Conservation (phyloP, 2,797 vertebrate genomes). For the Sebastes umbrosus region DNA sequence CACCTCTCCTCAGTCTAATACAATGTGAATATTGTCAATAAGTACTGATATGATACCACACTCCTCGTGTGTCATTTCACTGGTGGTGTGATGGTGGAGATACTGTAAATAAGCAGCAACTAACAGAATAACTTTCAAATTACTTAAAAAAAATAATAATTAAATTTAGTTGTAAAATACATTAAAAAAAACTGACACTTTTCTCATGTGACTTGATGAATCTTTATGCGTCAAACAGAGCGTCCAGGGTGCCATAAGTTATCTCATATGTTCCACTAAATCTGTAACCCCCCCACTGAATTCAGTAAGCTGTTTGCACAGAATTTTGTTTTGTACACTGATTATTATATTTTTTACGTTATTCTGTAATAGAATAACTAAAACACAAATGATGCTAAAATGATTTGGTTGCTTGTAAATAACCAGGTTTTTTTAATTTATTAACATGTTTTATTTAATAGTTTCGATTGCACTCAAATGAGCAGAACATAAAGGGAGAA, state of each 20-base stretch:
- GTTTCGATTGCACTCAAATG: conserved; percentile 76
- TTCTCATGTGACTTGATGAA: conserved; percentile 6
- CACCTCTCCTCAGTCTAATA: not conserved
- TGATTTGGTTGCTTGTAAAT: conserved; percentile 76
- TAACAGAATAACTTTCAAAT: conserved; percentile 7
- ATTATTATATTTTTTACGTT: conserved; percentile 50
- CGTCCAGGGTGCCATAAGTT: conserved; percentile 59
- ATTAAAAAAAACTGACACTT: not conserved
- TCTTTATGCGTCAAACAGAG: conserved; percentile 23
- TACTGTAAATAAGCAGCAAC: conserved; percentile 59
- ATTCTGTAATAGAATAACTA: conserved; percentile 25
- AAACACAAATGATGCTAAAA: conserved; percentile 31
- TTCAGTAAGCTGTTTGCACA: conserved; percentile 63
- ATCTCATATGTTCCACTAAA: conserved; percentile 8
- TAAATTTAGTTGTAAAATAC: not conserved
- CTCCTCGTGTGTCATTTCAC: conserved; percentile 15
- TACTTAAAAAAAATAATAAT: not conserved
- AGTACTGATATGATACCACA: conserved; percentile 29
- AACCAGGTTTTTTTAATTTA: conserved; percentile 77
- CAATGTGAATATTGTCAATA: conserved; percentile 42
- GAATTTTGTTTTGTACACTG: conserved; percentile 51
- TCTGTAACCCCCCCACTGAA: conserved; percentile 7
- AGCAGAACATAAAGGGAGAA: conserved; percentile 82
- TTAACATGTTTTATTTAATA: conserved; percentile 80
- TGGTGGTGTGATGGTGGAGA: conserved; percentile 11